Evolutionary conservation across 1,140 invertebrate species (phyloP), one percentile per base, ranked within the genome.

Genomic region (Drosophila serrata): DNA sequence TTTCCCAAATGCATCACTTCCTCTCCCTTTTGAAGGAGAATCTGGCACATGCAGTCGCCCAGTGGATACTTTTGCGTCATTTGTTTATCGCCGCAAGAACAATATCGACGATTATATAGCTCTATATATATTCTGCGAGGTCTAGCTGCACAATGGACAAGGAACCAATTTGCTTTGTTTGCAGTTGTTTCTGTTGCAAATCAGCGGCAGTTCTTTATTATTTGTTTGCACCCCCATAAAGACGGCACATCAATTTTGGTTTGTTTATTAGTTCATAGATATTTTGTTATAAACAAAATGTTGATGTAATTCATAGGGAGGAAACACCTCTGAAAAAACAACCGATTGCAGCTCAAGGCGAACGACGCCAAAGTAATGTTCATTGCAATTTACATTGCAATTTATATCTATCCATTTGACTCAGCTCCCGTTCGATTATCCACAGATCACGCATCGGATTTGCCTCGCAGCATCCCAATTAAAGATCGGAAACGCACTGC

Each of bases 51-150:
- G 57, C 37, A 62, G 22, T 33, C 31, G 59, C 17, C 43, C 45
- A 62, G 39, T 40, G 57, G 46, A 65, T 79, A 76, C 57, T 82
- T 87, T 67, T 79, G 64, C 82, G 82, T 86, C 79, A 86, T 75
- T 81, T 78, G 63, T 78, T 78, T 79, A 70, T 82, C 64, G 48
- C 55, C 33, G 39, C 73, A 65, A 75, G 51, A 75, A 75, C 45
- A 72, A 72, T 72, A 72, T 65, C 51, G 33, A 22, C 53, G 55
- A 70, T 75, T 70, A 63, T 77, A 77, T 69, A 29, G 56, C 72
- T 22, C 8, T 74, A 74, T 61, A 45, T 51, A 33, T 49, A 24
- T 45, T 59, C 56, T 42, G 27, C 70, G 59, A 75, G 43, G 58
- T 62, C 64, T 61, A 55, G 59, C 58, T 53, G 46, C 61, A 61